These are phyloP conservation scores for Ephialtes manifestator DNA, from an alignment of 2,888 invertebrate species.

Conservation along the genomic window DNA sequence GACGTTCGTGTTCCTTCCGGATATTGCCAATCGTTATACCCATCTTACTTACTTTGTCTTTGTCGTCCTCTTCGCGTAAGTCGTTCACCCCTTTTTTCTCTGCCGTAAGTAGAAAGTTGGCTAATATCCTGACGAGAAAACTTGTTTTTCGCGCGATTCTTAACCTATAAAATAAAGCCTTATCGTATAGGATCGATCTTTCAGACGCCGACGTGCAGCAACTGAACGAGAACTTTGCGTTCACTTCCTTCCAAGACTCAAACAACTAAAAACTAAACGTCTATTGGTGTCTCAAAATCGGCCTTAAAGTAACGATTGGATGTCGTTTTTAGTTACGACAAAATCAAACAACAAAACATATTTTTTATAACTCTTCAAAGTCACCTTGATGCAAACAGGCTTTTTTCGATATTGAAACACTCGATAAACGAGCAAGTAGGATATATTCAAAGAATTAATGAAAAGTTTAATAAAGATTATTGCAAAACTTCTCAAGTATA, in stretches of 20 bases:
- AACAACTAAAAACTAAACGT: neutral
- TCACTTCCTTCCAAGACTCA: neutral
- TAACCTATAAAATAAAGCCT: neutral
- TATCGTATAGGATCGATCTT: neutral
- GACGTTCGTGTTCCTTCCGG: constrained; percentile 83
- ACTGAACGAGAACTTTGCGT: neutral
- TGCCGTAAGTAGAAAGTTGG: neutral
- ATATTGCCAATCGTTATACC: constrained; percentile 69
- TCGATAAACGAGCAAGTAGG: no score
- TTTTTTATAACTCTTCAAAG: no score
- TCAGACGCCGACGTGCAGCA: neutral
- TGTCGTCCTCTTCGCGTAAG: neutral
- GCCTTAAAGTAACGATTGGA: no score
- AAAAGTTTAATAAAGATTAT: no score
- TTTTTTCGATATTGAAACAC: no score
- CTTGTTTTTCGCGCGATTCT: neutral
- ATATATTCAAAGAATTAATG: no score
- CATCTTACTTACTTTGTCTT: neutral
- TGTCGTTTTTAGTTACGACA: no score
- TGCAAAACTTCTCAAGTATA: no score
- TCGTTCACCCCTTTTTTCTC: neutral
- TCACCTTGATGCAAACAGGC: no score
- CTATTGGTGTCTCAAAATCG: no score
- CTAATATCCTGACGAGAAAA: neutral
- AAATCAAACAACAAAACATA: no score